These are phyloP conservation scores for Torymus auratus DNA, from an alignment of 2,888 invertebrate species.

Conservation along the genomic window DNA sequence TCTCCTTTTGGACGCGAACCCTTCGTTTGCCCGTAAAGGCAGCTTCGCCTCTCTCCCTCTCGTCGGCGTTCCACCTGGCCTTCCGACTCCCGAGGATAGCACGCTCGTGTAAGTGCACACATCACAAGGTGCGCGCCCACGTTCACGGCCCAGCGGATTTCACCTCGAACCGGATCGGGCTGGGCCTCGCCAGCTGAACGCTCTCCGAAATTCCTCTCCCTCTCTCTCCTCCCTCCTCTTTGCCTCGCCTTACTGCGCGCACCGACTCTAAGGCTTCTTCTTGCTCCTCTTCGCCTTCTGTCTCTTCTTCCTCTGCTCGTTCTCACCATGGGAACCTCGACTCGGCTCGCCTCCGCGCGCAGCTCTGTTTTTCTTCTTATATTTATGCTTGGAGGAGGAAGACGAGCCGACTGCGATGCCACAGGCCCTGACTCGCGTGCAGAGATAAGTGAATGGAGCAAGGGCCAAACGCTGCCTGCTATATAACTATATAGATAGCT, in stretches of 20 bases:
- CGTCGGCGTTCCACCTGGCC: constrained; percentile 1
- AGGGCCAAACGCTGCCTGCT: background rate
- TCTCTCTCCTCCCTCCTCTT: background rate
- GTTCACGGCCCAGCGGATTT: constrained; percentile 28
- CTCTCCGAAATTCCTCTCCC: constrained; percentile 27
- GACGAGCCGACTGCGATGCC: background rate
- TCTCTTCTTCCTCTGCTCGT: background rate
- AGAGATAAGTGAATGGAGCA: background rate
- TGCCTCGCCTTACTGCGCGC: too few relatives aligned
- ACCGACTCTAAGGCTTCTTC: too few relatives aligned
- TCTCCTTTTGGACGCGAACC: constrained; percentile 6
- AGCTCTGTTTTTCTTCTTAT: constrained; percentile 19
- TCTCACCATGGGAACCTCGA: constrained; percentile 17
- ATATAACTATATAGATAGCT: background rate
- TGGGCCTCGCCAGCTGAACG: constrained; percentile 22
- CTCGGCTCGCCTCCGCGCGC: background rate
- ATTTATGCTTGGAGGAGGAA: constrained; percentile 4
- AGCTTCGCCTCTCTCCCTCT: background rate
- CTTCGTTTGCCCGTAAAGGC: constrained; percentile 17
- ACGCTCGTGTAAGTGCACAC: background rate
- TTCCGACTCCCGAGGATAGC: background rate
- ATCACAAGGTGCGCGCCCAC: background rate
- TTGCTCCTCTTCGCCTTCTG: background rate
- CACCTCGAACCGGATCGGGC: constrained; percentile 35
- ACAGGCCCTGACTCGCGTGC: background rate